Base-by-base conservation (phyloP, 2,113 vertebrate genomes). In the Ophthalmolycus amberensis region DNA sequence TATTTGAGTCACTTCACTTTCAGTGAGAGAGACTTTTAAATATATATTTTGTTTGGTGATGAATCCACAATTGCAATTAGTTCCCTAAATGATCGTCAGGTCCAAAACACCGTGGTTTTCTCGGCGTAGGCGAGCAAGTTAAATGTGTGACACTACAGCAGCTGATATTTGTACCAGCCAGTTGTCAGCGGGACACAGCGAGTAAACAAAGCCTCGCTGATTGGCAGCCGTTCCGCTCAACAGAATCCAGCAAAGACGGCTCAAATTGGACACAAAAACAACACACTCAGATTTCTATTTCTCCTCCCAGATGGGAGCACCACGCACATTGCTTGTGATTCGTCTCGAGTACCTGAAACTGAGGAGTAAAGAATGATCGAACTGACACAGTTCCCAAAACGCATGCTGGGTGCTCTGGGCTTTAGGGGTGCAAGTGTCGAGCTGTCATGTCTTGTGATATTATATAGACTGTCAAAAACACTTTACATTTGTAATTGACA, bases 351-450 rank as follows among this genome's bases (percentile, higher is more conserved):
- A 85, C 85, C 71, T 83, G 78, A 88, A 89, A 84, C 76, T 79
- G 65, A 59, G 80, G 79, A 87, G 77, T 85, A 92, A 93, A 94
- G 89, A 92, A 75, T 84, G 88, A 90, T 92, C 84, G 90, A 91
- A 89, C 70, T 90, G 87, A 76, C 83, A 83, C 58, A 34, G 56
- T 71, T 78, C 79, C 69, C 68, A 27, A 86, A 27, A 25, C 38
- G 0, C 73, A 80, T 29, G 84, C 71, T 46, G 81, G 74, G 37
- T 34, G 83, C 62, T 70, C 62, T 71, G 72, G 77, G 50, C 50
- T 52, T 52, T 6, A 5, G 46, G 46, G 46, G 46, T 48, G 46
- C 1, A 52, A 52, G 20, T 52, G 50, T 22, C 18, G 8, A 9
- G 50, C n/a, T 22, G n/a, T 9, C 20, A 2, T 52, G 50, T 52